Percentiles rank a stretch among this genome's conserved stretches.
These are phyloP conservation scores for Pangasianodon gigas DNA, from an alignment of 2,113 vertebrate genomes.

Conservation along the genomic window DNA sequence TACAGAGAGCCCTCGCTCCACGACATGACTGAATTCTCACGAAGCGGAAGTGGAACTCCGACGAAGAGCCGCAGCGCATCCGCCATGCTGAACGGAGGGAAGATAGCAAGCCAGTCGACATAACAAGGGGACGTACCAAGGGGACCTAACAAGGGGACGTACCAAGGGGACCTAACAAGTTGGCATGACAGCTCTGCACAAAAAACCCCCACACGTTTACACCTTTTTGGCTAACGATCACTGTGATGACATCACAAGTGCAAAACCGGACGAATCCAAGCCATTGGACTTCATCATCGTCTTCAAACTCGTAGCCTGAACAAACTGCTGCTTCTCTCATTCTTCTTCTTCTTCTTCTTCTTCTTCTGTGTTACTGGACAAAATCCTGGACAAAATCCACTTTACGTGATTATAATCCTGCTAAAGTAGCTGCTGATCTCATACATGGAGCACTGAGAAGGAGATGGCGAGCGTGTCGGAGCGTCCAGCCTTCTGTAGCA, in stretches of 20 bases:
- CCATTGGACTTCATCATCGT: slow-evolving; percentile 51
- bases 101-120: slow-evolving; percentile 85
- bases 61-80: slow-evolving; percentile 98
- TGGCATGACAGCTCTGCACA: slow-evolving; percentile 43
- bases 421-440: slow-evolving; percentile 24
- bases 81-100: slow-evolving; percentile 92
- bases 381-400: slow-evolving; percentile 4
- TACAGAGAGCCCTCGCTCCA: slow-evolving; percentile 98
- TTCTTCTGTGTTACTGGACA: slow-evolving; percentile 5
- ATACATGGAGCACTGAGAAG: background rate
- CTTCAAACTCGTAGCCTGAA: slow-evolving; percentile 15
- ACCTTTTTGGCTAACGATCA: slow-evolving; percentile 46
- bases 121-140: background rate
- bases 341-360: background rate
- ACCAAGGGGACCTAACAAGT: background rate
- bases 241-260: slow-evolving; percentile 58
- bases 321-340: slow-evolving; percentile 17
- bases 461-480: background rate
- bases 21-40: slow-evolving; percentile 95
- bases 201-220: slow-evolving; percentile 43
- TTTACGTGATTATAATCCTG: background rate
- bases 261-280: slow-evolving; percentile 59
- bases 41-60: slow-evolving; percentile 93
- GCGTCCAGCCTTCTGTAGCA: slow-evolving; percentile 23
- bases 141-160: background rate